These are phyloP conservation scores for Papilio elwesi DNA, from an alignment of 2,888 invertebrate genomes.

Conservation along the genomic window DNA sequence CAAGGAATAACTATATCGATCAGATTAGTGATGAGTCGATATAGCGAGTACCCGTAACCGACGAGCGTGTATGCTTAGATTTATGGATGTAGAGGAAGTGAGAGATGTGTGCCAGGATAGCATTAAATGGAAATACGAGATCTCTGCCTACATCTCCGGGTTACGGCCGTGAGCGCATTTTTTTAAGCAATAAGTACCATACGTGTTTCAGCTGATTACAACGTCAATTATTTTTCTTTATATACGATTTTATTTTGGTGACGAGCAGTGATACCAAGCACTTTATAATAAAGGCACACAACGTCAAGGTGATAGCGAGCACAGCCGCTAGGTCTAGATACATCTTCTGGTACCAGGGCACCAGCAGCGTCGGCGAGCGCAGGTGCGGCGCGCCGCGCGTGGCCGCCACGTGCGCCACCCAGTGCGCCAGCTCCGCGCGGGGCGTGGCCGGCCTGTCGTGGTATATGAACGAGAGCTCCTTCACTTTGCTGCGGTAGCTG, in stretches of 20 bases:
- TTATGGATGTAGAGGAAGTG: too few species aligned
- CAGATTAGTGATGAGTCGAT: too few species aligned
- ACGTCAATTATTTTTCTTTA: neutral
- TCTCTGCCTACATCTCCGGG: too few species aligned
- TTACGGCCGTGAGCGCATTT: too few species aligned
- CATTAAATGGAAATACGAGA: too few species aligned
- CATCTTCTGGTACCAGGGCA: conserved; percentile 60
- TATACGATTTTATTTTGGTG: neutral
- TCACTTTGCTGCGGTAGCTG: conserved; percentile 57
- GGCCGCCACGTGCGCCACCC: conserved; percentile 62
- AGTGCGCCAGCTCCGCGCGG: conserved; percentile 57
- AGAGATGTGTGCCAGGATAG: too few species aligned
- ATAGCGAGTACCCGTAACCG: too few species aligned
- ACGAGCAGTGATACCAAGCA: neutral
- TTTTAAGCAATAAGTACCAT: too few species aligned
- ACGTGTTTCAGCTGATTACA: too few species aligned
- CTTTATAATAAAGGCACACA: neutral
- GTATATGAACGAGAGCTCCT: conserved; percentile 58
- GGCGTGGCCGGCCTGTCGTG: conserved; percentile 58
- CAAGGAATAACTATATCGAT: too few species aligned
- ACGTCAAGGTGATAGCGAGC: neutral
- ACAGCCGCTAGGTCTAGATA: conserved; percentile 58
- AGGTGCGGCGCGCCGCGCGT: conserved; percentile 62
- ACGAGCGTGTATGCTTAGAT: too few species aligned
- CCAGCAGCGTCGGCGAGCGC: conserved; percentile 56